These are phyloP conservation scores for Conopomorpha cramerella DNA, from an alignment of 1,140 invertebrate species.

Conservation along the genomic window DNA sequence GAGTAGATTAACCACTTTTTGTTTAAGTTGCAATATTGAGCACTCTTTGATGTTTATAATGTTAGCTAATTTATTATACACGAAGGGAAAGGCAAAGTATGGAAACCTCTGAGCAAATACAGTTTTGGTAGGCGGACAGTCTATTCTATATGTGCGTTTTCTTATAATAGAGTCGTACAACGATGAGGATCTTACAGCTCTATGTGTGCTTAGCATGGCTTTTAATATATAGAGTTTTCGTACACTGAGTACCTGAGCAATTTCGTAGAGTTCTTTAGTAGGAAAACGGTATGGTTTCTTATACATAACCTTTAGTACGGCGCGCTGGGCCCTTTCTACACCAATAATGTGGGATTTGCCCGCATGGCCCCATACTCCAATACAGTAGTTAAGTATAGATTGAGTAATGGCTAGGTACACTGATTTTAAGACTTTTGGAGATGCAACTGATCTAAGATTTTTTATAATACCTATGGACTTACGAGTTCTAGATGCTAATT, in stretches of 20 bases:
- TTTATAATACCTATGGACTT: conserved; percentile 1
- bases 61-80: too few relatives aligned
- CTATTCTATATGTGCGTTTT: too few relatives aligned
- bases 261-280: background rate
- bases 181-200: too few relatives aligned
- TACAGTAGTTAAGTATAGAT: conserved; percentile 1
- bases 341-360: background rate
- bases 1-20: too few relatives aligned
- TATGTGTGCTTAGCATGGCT: background rate
- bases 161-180: too few relatives aligned
- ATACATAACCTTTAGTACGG: background rate
- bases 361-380: background rate
- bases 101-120: too few relatives aligned
- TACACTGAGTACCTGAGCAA: background rate
- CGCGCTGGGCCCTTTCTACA: background rate
- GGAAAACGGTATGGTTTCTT: background rate
- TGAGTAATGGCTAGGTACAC: conserved; percentile 1
- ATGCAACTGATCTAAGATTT: background rate
- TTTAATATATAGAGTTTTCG: background rate
- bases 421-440: background rate
- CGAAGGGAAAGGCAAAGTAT: too few relatives aligned
- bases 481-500: background rate
- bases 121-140: too few relatives aligned
- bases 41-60: too few relatives aligned
- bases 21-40: too few relatives aligned